A percentile compares a stretch with the other conserved stretches of the same genome.
phyloP scores from a whole-genome alignment of 2,888 invertebrate species.

The Liopterus haemorrhoidalis region DNA sequence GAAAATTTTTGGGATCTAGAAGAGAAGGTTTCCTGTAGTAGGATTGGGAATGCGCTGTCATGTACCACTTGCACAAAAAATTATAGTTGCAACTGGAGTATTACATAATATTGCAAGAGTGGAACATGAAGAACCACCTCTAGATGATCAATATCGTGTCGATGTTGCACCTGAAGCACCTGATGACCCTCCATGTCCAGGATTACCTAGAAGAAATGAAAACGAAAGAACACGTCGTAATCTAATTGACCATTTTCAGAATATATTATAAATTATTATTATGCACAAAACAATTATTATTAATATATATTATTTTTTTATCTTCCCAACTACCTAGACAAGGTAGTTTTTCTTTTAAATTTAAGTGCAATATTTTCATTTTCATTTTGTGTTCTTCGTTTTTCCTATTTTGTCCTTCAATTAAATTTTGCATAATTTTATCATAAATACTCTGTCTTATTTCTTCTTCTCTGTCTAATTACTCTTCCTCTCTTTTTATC shows the following conservation, averaged over 20 bases:
- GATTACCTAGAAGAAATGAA: background rate
- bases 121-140: background rate
- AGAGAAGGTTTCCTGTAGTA: conserved; percentile 4
- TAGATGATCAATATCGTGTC: background rate
- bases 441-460: background rate
- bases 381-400: background rate
- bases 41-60: conserved; percentile 4
- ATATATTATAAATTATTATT: too few relatives aligned
- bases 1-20: conserved; percentile 11
- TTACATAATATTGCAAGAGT: conserved; percentile 1
- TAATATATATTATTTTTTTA: too few relatives aligned
- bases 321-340: too few relatives aligned
- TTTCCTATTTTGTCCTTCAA: background rate
- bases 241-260: too few relatives aligned
- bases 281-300: too few relatives aligned
- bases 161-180: background rate
- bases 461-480: background rate
- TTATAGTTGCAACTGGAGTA: background rate
- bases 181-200: background rate
- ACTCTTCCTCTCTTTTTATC: conserved; percentile 1
- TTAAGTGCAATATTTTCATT: too few relatives aligned
- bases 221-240: background rate
- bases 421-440: background rate
- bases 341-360: too few relatives aligned
- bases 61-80: conserved; percentile 1